Conservation (phyloP, 2,888 invertebrate species). For the Ormyrus labotus region DNA sequence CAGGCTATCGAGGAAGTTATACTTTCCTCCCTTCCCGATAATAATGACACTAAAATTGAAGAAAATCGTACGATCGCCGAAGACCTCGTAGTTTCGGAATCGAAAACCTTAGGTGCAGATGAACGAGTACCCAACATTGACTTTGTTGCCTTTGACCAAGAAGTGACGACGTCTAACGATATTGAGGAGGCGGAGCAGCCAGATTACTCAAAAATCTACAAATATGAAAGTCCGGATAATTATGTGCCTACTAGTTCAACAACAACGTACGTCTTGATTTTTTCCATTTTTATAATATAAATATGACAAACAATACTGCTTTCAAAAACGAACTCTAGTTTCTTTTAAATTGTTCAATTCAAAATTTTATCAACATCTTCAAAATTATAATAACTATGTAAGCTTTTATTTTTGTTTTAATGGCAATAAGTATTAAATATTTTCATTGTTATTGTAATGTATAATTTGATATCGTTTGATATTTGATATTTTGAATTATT, state of each 20-base stretch:
- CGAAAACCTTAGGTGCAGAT: slow-evolving; percentile 1
- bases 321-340: too few relatives aligned
- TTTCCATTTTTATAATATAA: too few relatives aligned
- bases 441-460: too few relatives aligned
- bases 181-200: neutral
- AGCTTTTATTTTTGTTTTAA: too few relatives aligned
- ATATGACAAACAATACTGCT: too few relatives aligned
- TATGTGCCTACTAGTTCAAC: neutral
- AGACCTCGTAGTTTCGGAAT: slow-evolving; percentile 9
- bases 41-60: slow-evolving; percentile 5
- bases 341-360: too few relatives aligned
- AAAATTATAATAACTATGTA: too few relatives aligned
- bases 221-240: slow-evolving; percentile 16
- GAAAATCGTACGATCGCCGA: slow-evolving; percentile 31
- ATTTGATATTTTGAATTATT: too few relatives aligned
- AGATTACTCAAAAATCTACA: slow-evolving; percentile 20
- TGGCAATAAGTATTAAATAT: too few relatives aligned
- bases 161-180: slow-evolving; percentile 36
- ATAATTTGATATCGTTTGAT: too few relatives aligned
- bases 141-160: slow-evolving; percentile 38
- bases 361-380: too few relatives aligned
- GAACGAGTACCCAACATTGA: slow-evolving; percentile 32
- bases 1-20: slow-evolving; percentile 42
- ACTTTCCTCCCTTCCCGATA: slow-evolving; percentile 27
- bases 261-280: too few relatives aligned